phyloP scores from a whole-genome alignment of 1,140 invertebrate genomes.

The Phocides pigmalion region DNA sequence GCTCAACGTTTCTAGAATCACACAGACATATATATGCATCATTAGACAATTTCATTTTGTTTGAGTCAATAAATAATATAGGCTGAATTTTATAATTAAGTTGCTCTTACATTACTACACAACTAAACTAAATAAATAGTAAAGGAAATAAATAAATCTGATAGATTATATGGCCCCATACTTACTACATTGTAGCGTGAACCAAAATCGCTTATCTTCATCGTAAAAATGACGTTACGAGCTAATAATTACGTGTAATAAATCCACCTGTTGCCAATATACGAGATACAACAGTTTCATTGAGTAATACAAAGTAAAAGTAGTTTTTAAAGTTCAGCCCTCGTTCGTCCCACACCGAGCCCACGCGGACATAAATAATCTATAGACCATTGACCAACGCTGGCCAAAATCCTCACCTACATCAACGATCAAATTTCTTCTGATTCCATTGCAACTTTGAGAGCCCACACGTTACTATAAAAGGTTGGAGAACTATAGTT shows the following conservation, averaged over 20 bases:
- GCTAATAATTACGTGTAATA: conserved; percentile 5
- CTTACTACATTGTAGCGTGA: background rate
- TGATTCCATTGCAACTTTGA: background rate
- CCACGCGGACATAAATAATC: conserved; percentile 48
- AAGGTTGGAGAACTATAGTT: too few relatives aligned
- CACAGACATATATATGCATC: too few relatives aligned
- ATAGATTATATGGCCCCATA: too few relatives aligned
- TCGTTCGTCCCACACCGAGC: conserved; percentile 43
- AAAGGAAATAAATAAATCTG: too few relatives aligned
- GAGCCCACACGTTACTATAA: too few relatives aligned
- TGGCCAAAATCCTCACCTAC: conserved; percentile 71
- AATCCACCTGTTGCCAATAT: conserved; percentile 26
- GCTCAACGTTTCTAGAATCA: too few relatives aligned
- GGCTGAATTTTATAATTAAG: too few relatives aligned
- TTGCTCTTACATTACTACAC: too few relatives aligned
- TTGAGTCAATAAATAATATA: too few relatives aligned
- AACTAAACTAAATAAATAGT: too few relatives aligned
- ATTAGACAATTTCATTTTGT: too few relatives aligned
- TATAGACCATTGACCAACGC: conserved; percentile 63
- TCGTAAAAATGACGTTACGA: conserved; percentile 26
- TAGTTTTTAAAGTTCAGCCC: conserved; percentile 54
- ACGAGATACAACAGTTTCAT: conserved; percentile 38
- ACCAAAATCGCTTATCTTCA: conserved; percentile 12
- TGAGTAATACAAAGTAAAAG: conserved; percentile 68
- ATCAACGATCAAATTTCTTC: conserved; percentile 25